These are phyloP conservation scores for Tetrax tetrax DNA, from an alignment of 2,113 vertebrate genomes.

Conservation along the genomic window DNA sequence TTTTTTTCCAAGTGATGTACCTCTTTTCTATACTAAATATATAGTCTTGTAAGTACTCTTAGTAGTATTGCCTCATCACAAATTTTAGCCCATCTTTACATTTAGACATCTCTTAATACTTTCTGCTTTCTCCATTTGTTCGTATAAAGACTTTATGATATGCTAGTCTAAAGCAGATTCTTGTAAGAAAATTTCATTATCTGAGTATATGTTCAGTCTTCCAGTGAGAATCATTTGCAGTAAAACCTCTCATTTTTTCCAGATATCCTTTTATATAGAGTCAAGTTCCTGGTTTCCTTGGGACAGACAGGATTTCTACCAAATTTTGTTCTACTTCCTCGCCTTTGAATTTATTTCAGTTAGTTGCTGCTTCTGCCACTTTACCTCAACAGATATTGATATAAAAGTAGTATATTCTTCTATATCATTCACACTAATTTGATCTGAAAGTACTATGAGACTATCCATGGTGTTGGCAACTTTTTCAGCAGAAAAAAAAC, in stretches of 20 bases:
- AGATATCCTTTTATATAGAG: background rate
- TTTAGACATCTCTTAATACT: background rate
- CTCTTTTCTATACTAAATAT: background rate
- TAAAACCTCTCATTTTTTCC: constrained; percentile 17
- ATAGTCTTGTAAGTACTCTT: background rate
- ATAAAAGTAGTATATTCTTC: background rate
- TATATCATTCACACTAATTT: background rate
- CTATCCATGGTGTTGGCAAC: background rate
- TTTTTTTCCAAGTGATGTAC: background rate
- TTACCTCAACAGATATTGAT: background rate
- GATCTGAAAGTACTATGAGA: background rate
- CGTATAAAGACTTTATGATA: constrained; percentile 12
- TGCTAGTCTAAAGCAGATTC: background rate
- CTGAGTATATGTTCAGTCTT: background rate
- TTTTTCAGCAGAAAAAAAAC: background rate
- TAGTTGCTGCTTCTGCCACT: background rate
- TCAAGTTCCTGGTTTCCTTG: background rate
- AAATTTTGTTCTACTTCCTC: background rate
- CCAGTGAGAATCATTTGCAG: background rate
- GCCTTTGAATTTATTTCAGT: background rate
- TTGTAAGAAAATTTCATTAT: constrained; percentile 36
- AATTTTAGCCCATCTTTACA: background rate
- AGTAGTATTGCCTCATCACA: background rate
- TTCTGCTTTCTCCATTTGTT: constrained; percentile 4
- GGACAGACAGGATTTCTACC: background rate